phyloP scores from a whole-genome alignment of 2,888 invertebrate species.

The Crossocerus cetratus region DNA sequence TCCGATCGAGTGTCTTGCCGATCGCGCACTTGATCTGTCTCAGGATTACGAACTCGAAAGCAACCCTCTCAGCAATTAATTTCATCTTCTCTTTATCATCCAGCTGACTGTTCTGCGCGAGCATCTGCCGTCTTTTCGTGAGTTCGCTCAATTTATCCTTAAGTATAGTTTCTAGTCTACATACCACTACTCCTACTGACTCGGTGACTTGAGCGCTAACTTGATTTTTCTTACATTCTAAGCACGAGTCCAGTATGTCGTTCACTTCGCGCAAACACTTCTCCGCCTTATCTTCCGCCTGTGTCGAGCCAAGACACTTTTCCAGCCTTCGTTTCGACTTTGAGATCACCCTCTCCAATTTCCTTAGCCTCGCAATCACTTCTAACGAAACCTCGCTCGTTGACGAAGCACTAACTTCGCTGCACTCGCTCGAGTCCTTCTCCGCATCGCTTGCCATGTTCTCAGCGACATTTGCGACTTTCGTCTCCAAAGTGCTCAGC shows the following conservation, averaged over 20 bases:
- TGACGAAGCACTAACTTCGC: conserved; percentile 63
- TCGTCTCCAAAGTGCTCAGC: conserved; percentile 86
- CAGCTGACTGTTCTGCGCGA: conserved; percentile 84
- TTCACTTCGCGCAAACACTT: conserved; percentile 72
- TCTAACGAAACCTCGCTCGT: conserved; percentile 66
- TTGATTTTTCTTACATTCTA: conserved; percentile 68
- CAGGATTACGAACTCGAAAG: conserved; percentile 87
- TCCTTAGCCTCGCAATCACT: conserved; percentile 65
- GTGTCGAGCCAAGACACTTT: conserved; percentile 70
- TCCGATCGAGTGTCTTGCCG: conserved; percentile 63
- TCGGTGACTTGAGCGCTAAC: conserved; percentile 63
- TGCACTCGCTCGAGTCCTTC: conserved; percentile 72
- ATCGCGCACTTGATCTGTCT: conserved; percentile 74
- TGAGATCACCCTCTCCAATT: conserved; percentile 66
- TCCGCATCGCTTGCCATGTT: conserved; percentile 67
- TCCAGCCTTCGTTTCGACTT: conserved; percentile 71
- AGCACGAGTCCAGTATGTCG: conserved; percentile 70
- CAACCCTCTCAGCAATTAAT: conserved; percentile 87
- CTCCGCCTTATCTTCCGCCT: conserved; percentile 72
- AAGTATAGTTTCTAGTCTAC: conserved; percentile 81
- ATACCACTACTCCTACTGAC: conserved; percentile 70
- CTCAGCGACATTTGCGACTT: conserved; percentile 81
- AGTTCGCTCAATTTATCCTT: conserved; percentile 84
- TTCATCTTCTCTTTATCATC: conserved; percentile 84
- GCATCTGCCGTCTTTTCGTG: conserved; percentile 82